Conservation (phyloP, 1,140 invertebrate genomes). For the Formica exsecta region DNA sequence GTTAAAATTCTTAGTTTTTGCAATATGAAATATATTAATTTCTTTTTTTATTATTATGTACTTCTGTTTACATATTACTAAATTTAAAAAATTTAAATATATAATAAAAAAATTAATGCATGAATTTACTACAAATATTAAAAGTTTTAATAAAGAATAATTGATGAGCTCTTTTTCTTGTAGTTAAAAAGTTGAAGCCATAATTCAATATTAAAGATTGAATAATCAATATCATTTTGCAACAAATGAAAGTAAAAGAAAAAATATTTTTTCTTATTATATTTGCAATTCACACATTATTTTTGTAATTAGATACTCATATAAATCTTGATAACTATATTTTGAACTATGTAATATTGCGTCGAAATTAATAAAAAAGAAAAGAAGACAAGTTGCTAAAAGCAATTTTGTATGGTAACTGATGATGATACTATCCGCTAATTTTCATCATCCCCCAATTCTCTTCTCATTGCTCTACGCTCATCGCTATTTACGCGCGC, state of each 20-base stretch:
- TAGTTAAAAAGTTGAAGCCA: neutral
- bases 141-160: constrained; percentile 9
- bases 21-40: neutral
- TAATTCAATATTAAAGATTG: constrained; percentile 5
- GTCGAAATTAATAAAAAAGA: neutral
- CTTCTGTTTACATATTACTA: neutral
- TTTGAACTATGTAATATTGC: neutral
- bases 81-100: neutral
- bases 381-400: constrained; percentile 3
- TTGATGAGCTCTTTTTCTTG: neutral
- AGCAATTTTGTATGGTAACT: neutral
- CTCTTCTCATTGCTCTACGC: constrained; percentile 6
- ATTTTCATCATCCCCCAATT: constrained; percentile 42
- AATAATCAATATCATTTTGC: neutral
- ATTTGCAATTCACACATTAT: neutral
- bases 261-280: neutral
- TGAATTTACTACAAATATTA: constrained; percentile 3
- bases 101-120: neutral
- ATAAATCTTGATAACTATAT: neutral
- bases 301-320: neutral
- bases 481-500: constrained; percentile 46
- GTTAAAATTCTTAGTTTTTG: neutral
- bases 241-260: neutral
- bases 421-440: constrained; percentile 20
- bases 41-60: neutral